Base-by-base conservation (phyloP, 2,113 vertebrate genomes). In the Hemiscyllium ocellatum region DNA sequence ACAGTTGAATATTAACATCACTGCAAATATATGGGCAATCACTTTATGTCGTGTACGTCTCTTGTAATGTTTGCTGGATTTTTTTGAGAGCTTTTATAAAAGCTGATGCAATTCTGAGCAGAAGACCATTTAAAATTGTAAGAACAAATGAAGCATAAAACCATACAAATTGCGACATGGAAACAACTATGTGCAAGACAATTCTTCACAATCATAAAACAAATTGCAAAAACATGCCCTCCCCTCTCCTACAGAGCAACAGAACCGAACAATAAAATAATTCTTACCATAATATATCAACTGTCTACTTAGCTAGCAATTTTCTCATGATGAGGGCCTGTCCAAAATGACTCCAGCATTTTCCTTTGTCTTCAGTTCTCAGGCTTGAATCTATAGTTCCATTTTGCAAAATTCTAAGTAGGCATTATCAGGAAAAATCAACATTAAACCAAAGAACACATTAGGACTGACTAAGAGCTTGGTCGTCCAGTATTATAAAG, bases 121-220 rank as follows among this genome's bases (percentile, higher is more conserved):
- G 86, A 24, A 89, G 22, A 47, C 86, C 86, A 89, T 89, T 89
- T 56, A 89, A 80, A 42, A 83, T 47, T 83, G 80, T 47, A 83
- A 83, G 56, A 89, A 89, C 50, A 89, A 89, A 56, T 89, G 86
- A 89, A 50, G 50, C 86, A 26, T 89, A 89, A 56, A 83, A 29
- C 29, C 86, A 89, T 26, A 29, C 50, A 89, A 89, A 89, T 89
- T 52, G 86, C 86, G 56, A 52, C 47, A 56, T 89, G 80, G 80
- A 52, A 89, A 52, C 86, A 89, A 56, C 50, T 89, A 89, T 29
- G 86, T 89, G 86, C 50, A 52, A 87, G 50, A 52, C 50, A 89
- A 89, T 89, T 89, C 50, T 50, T 52, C 24, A 56, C 86, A 89
- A 33, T 56, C 50, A 29, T 29, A 89, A 56, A 24, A 87, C 29